Evolutionary conservation across 2,888 invertebrate species (phyloP).

Genomic region (Diaphora mendica): DNA sequence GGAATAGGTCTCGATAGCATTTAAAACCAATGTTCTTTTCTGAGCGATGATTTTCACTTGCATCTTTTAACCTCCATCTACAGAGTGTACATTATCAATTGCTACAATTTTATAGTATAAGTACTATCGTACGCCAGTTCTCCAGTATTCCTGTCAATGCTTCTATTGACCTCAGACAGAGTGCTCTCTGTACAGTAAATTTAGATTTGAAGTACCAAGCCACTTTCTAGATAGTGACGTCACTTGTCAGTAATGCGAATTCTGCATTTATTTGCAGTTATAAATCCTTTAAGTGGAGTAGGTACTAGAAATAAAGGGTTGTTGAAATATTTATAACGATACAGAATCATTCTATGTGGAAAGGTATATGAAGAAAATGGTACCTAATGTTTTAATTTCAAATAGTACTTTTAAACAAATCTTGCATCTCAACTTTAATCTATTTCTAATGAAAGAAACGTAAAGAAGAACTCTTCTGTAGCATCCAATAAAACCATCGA

Average conservation of each 20-base stretch:
- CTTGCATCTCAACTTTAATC: background rate
- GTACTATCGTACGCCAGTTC: slow-evolving; percentile 11
- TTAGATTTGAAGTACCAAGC: slow-evolving; percentile 53
- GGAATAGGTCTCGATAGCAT: background rate
- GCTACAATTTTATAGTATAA: slow-evolving; percentile 23
- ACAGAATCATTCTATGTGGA: background rate
- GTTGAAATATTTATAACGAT: background rate
- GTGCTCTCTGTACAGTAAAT: slow-evolving; percentile 50
- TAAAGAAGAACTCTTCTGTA: background rate
- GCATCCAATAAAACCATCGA: background rate
- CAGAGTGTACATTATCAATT: slow-evolving; percentile 21
- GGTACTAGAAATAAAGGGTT: background rate
- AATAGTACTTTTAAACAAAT: background rate
- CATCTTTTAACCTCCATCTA: slow-evolving; percentile 17
- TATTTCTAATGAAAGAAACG: background rate
- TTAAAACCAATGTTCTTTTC: background rate
- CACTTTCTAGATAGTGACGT: slow-evolving; percentile 54
- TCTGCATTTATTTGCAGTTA: slow-evolving; percentile 20
- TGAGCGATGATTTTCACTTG: background rate
- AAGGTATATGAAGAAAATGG: background rate
- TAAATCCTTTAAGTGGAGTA: slow-evolving; percentile 12
- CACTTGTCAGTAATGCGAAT: slow-evolving; percentile 35
- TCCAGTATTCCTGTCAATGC: slow-evolving; percentile 60
- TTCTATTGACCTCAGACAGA: slow-evolving; percentile 63
- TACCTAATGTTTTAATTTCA: background rate